Evolutionary conservation across 2,888 invertebrate genomes (phyloP).

Genomic region (Deroplatys truncata): DNA sequence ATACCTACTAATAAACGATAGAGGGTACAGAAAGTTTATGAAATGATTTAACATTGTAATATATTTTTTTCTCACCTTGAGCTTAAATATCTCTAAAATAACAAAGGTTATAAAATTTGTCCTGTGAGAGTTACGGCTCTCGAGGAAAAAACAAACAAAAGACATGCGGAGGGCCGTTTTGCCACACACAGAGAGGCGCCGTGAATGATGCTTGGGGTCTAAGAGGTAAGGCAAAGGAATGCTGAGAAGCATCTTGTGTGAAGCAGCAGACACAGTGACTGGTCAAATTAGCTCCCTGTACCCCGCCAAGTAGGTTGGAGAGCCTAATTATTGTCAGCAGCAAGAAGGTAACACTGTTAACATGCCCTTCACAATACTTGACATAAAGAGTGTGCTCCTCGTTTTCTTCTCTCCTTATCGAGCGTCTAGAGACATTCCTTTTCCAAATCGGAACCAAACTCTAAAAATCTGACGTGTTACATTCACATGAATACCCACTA

Average conservation of each 20-base stretch:
- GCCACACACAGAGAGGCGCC: background rate
- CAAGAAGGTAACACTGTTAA: background rate
- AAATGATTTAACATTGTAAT: background rate
- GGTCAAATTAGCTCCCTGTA: conserved; percentile 6
- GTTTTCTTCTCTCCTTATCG: background rate
- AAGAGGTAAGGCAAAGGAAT: background rate
- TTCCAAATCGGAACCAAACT: background rate
- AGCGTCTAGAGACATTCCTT: background rate
- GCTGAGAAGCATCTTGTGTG: background rate
- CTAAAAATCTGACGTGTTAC: background rate
- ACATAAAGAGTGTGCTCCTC: background rate
- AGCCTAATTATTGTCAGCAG: conserved; percentile 3
- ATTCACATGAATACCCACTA: too few species aligned
- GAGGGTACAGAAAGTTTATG: too few species aligned
- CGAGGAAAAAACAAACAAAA: background rate
- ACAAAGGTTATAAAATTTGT: background rate
- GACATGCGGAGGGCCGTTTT: background rate
- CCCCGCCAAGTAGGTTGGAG: background rate
- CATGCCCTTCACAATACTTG: background rate
- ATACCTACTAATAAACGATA: too few species aligned
- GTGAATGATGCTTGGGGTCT: background rate
- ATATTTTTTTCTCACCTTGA: background rate
- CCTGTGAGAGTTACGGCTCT: background rate
- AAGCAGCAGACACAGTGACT: background rate
- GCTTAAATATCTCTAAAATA: background rate